Evolutionary conservation across 2,113 vertebrate genomes (phyloP), one percentile per base, ranked within the genome.

Genomic region (Larimichthys crocea): DNA sequence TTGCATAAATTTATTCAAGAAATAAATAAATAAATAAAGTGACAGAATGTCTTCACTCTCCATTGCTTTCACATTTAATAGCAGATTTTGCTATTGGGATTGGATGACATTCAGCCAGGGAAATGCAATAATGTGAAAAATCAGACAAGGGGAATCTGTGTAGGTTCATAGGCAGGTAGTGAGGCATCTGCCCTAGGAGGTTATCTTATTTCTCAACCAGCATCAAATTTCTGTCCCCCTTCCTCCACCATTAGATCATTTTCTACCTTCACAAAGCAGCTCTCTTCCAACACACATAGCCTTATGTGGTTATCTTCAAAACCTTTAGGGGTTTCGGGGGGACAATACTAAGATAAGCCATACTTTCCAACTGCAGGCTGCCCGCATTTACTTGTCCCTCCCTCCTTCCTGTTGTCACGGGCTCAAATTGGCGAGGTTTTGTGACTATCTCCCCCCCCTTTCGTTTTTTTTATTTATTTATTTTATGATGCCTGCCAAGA

Each of bases 391-490:
- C 82, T 82, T 88, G 61, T 17, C 52, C 74, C 77, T 63, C 74
- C 82, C 65, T 65, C 70, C 68, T 73, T 82, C 76, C 68, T 86
- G 86, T 87, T 87, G 79, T 85, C 90, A 77, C 71, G 75, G 4
- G 82, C 74, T 74, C 64, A 91, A 87, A 87, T 83, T 65, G 73
- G 59, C 8, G 40, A 82, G 60, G 72, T 86, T 89, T 90, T 86
- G 86, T 89, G 80, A 65, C 80, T 52, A 24, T 84, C 78, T 68
- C 64, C n/a, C 46, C 31, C 24, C 31, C 61, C 31, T 44, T 29
- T 49, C 31, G 5, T 19, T 12, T 49, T 48, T 72, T 50, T 40
- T 40, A 40, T 50, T 19, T 50, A 56, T 65, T 68, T 76, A 83
- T 76, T 81, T 82, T 75, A 40, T 77, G 66, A 81, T 65, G 69